Evolutionary conservation across 2,113 vertebrate species (phyloP).

Genomic region (Cyanoderma ruficeps): DNA sequence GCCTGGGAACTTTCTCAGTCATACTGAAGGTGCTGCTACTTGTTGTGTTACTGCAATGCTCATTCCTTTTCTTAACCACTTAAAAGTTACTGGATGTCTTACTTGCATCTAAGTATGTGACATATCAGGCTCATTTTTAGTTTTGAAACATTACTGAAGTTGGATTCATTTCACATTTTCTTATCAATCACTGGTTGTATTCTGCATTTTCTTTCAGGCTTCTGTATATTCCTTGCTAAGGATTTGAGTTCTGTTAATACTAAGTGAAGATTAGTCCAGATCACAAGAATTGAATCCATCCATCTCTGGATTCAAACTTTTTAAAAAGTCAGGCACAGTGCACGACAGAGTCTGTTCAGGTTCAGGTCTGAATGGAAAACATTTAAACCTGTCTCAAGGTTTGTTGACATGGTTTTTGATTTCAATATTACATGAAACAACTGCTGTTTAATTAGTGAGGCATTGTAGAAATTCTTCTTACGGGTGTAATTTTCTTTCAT

Average conservation of each 20-base stretch:
- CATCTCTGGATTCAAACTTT: not conserved
- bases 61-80: not conserved
- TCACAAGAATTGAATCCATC: not conserved
- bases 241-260: not conserved
- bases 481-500: constrained; percentile 56
- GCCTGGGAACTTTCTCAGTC: not conserved
- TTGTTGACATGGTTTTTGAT: constrained; percentile 51
- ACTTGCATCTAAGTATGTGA: not conserved
- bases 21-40: not conserved
- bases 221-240: not conserved
- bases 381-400: constrained; percentile 15
- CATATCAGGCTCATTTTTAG: not conserved
- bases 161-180: not conserved
- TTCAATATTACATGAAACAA: constrained; percentile 39
- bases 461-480: constrained; percentile 55
- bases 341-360: constrained; percentile 10
- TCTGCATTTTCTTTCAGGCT: not conserved
- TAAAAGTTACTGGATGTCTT: not conserved
- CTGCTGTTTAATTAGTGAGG: constrained; percentile 41
- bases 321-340: not conserved
- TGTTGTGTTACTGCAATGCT: not conserved
- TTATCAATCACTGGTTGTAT: not conserved
- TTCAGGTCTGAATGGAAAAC: constrained; percentile 32
- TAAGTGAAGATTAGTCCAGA: not conserved
- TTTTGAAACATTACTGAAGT: not conserved